phyloP scores from a whole-genome alignment of 1,140 invertebrate genomes.

The Hirudo medicinalis region DNA sequence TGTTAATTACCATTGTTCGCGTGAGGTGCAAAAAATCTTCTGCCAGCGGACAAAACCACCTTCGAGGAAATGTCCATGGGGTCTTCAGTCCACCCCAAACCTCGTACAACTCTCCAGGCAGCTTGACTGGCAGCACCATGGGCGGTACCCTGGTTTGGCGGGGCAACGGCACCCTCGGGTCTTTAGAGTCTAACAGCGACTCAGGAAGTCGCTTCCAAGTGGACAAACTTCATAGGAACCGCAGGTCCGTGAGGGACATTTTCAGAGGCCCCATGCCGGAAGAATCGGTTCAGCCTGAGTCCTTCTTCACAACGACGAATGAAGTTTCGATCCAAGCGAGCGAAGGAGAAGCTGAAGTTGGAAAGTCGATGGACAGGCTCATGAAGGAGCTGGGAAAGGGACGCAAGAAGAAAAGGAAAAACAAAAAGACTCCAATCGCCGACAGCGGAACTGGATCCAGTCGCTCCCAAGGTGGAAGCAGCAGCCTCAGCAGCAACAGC shows the following conservation, averaged over 20 bases:
- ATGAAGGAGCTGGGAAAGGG: neutral
- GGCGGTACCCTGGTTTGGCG: neutral
- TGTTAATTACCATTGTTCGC: too few species aligned
- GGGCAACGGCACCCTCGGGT: neutral
- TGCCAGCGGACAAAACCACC: too few species aligned
- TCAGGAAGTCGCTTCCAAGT: neutral
- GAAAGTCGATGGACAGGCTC: neutral
- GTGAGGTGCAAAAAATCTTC: too few species aligned
- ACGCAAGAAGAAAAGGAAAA: neutral
- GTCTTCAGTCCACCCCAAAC: too few species aligned
- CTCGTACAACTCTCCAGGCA: neutral
- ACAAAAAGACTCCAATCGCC: neutral
- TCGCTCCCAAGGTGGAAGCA: neutral
- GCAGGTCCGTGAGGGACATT: too few species aligned
- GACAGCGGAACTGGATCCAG: neutral
- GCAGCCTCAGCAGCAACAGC: slow-evolving; percentile 3
- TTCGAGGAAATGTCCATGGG: too few species aligned
- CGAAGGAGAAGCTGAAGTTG: too few species aligned
- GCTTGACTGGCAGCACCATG: neutral
- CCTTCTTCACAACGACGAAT: too few species aligned
- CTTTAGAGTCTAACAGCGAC: neutral
- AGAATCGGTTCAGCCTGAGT: too few species aligned
- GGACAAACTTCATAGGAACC: too few species aligned
- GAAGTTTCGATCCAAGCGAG: too few species aligned
- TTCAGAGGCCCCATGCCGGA: too few species aligned